Evolutionary conservation across 2,888 invertebrate species (phyloP).

Genomic region (Nomada ruficornis): DNA sequence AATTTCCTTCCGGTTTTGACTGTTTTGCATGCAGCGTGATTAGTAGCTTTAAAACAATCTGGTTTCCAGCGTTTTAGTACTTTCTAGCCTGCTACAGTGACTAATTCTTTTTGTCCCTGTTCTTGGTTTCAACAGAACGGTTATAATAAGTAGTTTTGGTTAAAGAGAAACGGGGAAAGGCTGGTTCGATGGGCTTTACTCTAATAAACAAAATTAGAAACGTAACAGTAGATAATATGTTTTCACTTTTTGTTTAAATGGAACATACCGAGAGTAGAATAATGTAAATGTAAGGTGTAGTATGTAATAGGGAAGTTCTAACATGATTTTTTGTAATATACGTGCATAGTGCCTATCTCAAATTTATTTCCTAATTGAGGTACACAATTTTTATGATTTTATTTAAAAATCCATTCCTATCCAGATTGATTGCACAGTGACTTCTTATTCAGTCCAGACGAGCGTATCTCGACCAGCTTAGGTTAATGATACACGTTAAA

Average conservation of each 20-base stretch:
- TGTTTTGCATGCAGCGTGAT: conserved; percentile 38
- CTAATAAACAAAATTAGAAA: not conserved
- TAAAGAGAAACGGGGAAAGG: not conserved
- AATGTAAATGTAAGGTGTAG: too few relatives aligned
- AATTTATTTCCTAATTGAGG: too few relatives aligned
- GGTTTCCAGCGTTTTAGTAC: conserved; percentile 16
- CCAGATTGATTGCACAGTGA: too few relatives aligned
- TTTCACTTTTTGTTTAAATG: too few relatives aligned
- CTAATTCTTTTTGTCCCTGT: not conserved
- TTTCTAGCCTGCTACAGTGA: conserved; percentile 2
- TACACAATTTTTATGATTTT: too few relatives aligned
- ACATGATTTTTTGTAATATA: too few relatives aligned
- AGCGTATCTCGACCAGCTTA: not conserved
- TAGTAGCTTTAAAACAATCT: conserved; percentile 13
- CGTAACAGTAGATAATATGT: not conserved
- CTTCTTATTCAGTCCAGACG: not conserved
- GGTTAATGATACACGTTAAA: conserved; percentile 17
- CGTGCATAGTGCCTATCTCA: too few relatives aligned
- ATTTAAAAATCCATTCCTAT: too few relatives aligned
- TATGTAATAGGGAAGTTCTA: too few relatives aligned
- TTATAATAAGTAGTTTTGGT: not conserved
- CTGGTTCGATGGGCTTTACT: not conserved
- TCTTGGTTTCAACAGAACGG: not conserved
- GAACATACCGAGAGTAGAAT: too few relatives aligned
- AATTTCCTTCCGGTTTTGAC: conserved; percentile 38